Conservation (phyloP, 2,113 vertebrate species). For the Pandion haliaetus region DNA sequence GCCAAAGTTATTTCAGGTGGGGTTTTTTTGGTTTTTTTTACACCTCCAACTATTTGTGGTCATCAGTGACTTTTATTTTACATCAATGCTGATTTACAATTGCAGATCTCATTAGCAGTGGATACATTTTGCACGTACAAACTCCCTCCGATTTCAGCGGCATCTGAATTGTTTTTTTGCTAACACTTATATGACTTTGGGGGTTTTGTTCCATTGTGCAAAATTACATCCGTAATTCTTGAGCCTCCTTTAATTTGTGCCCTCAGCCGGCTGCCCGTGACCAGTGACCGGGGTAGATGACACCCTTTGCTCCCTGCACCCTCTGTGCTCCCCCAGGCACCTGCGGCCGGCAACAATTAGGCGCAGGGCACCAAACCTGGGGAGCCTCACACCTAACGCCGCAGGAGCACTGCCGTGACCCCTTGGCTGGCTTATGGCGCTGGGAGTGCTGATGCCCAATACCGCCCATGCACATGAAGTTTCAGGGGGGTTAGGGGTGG, state of each 20-base stretch:
- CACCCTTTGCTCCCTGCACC: too few species aligned
- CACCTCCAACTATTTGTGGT: accelerated
- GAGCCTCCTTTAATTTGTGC: too few species aligned
- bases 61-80: neutral
- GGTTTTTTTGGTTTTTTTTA: neutral
- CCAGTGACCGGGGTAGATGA: accelerated
- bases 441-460: neutral
- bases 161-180: accelerated
- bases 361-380: neutral
- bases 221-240: accelerated
- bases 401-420: neutral
- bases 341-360: accelerated
- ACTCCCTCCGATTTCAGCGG: accelerated
- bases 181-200: accelerated
- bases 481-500: neutral
- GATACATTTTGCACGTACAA: accelerated
- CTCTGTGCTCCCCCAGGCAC: neutral
- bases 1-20: neutral
- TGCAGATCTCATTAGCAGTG: accelerated
- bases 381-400: neutral
- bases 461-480: neutral
- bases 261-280: accelerated
- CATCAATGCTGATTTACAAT: neutral
- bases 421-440: neutral
- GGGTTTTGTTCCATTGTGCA: neutral